Evolutionary conservation across 2,113 vertebrate genomes (phyloP).

Genomic region (Probosciger aterrimus): DNA sequence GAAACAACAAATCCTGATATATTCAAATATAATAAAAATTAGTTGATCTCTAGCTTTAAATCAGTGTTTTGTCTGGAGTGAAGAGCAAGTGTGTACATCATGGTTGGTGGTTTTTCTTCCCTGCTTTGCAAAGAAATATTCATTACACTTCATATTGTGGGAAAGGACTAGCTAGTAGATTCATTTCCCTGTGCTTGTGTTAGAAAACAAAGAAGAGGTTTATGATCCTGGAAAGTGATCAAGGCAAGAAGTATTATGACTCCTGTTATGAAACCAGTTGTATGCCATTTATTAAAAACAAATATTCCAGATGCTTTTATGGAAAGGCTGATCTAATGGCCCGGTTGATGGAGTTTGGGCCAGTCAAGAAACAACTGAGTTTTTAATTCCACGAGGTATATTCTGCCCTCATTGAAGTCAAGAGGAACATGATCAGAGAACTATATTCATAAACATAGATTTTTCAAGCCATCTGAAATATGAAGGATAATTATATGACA

Average conservation of each 20-base stretch:
- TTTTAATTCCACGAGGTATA: neutral
- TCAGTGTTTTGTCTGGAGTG: neutral
- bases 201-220: neutral
- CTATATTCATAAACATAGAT: slow-evolving; percentile 68
- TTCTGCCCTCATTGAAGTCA: slow-evolving; percentile 9
- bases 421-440: slow-evolving; percentile 64
- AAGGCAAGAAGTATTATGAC: neutral
- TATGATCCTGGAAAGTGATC: slow-evolving; percentile 13
- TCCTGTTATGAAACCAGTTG: neutral
- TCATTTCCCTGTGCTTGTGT: neutral
- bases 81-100: neutral
- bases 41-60: neutral
- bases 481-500: slow-evolving; percentile 73
- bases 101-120: neutral
- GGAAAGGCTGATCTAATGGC: slow-evolving; percentile 44
- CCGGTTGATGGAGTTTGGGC: neutral
- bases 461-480: slow-evolving; percentile 73
- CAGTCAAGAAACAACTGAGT: neutral
- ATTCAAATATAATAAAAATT: neutral
- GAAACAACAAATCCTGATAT: neutral
- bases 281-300: neutral
- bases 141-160: neutral
- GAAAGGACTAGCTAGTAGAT: neutral
- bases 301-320: slow-evolving; percentile 21
- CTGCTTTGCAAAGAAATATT: neutral